These are phyloP conservation scores for Glareola pratincola DNA, from an alignment of 2,113 vertebrate genomes.

Conservation along the genomic window DNA sequence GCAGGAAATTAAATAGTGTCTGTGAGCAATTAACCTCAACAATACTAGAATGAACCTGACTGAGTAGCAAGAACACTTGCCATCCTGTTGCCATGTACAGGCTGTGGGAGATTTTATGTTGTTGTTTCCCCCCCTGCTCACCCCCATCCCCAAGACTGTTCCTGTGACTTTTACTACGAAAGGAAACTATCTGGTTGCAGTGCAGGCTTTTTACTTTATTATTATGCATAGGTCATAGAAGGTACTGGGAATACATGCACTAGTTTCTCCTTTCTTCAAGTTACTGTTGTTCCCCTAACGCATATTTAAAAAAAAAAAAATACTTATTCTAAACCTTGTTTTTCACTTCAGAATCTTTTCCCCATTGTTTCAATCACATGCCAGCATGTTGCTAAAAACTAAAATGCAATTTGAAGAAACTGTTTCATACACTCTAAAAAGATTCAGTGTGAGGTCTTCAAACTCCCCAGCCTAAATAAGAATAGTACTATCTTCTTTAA, in stretches of 20 bases:
- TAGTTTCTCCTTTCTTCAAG: neutral
- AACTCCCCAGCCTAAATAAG: neutral
- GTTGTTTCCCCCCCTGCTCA: rapidly evolving
- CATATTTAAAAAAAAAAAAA: neutral
- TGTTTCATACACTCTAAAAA: neutral
- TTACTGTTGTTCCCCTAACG: neutral
- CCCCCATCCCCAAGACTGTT: neutral
- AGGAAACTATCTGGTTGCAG: neutral
- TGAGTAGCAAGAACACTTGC: neutral
- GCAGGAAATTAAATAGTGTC: neutral
- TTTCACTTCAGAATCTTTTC: neutral
- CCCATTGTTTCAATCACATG: neutral
- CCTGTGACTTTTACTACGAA: neutral
- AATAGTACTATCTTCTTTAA: neutral
- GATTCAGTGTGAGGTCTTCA: neutral
- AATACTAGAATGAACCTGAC: neutral
- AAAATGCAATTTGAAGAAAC: neutral
- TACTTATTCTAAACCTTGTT: neutral
- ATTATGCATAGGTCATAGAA: neutral
- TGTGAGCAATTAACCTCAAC: neutral
- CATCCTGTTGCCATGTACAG: neutral
- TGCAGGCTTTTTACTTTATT: neutral
- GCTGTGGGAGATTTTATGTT: neutral
- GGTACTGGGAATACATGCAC: neutral
- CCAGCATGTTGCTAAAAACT: neutral